Evolutionary conservation across 2,113 vertebrate species (phyloP), one percentile per base, ranked within the genome.

Genomic region (Origma solitaria): DNA sequence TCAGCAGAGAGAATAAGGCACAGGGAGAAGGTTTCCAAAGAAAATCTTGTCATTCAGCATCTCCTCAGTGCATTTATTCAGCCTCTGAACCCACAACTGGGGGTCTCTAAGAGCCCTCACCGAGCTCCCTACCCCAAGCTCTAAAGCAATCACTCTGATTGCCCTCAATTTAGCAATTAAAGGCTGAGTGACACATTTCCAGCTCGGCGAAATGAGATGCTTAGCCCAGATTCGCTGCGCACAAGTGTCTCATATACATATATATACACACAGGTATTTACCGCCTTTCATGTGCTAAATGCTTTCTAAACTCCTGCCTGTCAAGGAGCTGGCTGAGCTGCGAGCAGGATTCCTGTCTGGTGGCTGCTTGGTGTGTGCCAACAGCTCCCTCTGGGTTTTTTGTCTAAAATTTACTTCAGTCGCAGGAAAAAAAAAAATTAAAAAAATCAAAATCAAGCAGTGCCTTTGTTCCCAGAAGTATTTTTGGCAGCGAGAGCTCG

Each of bases 361-460:
- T 94, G 90, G 56, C 85, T 73, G 58, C 16, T 1, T 45, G 56
- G 14, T 71, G 56, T 56, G 56, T 95, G 96, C 86, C 80, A 96
- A 88, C 79, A 96, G 70, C 86, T 97, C 90, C 80, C 91, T 96
- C 90, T 96, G 85, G 85, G 69, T 45, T 95, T 96, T 94, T 91
- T 53, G 79, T 83, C 78, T 80, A 54, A 95, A 72, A 93, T 86
- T 90, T 70, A 84, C 94, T 94, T 76, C 56, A 23, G 25, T 33
- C 25, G 13, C 61, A 51, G 65, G 51, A 15, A 31, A 54, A 53
- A 79, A 51, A 51, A 64, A 65, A 31, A 23, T 28, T 49, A 73
- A 18, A 30, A 49, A 25, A 54, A 57, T 33, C 81, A n/a, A n/a
- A 57, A 37, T 33, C 81, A 75, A 77, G 72, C 61, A 47, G 42